Base-by-base conservation (phyloP, 2,888 invertebrate genomes). In the Muscina levida region DNA sequence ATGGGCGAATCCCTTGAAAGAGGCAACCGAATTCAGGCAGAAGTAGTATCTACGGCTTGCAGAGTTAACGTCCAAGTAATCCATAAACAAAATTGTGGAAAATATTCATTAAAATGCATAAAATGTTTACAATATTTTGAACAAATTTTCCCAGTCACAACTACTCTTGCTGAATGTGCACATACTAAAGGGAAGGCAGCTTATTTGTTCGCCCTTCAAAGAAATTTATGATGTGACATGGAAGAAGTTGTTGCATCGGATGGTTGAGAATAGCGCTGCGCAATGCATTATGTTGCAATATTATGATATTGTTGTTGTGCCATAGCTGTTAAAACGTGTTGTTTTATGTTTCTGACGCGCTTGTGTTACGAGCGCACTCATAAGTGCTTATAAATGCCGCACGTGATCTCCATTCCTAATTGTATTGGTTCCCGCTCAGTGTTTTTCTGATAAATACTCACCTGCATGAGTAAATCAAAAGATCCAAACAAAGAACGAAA, bases 211-310 rank as follows among this genome's bases (percentile, higher is more conserved):
- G 66, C 65, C 37, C 77, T 80, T 65, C 24, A 44, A 56, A 51
- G 57, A 71, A 81, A 81, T 74, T 81, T 77, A 77, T 74, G 71
- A 71, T 81, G 77, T 77, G 81, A 77, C 74, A 77, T 77, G 62
- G 74, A 74, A 70, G 62, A 72, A 73, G 57, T 73, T 51, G 51
- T 57, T 67, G 51, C 48, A 68, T 65, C 67, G 53, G 74, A 71
- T 77, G 73, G 77, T 71, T 66, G 65, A 70, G 62, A 76, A 76
- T 73, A 80, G 44, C 57, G 42, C 53, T 76, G 24, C 37, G 39
- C 39, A 68, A 42, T 37, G 56, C 26, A 67, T 62, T 67, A 31
- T 42, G 62, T 31, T 13, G 22, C 37, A 59, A 39, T 15, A 44
- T 70, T 80, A 66, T 70, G 31, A 37, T 74, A 48, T 66, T 67